A percentile compares a stretch with the other conserved stretches of the same genome.
These are phyloP conservation scores for Choloepus hoffmanni DNA, from an alignment of 2,113 vertebrate genomes.

Conservation along the genomic window DNA sequence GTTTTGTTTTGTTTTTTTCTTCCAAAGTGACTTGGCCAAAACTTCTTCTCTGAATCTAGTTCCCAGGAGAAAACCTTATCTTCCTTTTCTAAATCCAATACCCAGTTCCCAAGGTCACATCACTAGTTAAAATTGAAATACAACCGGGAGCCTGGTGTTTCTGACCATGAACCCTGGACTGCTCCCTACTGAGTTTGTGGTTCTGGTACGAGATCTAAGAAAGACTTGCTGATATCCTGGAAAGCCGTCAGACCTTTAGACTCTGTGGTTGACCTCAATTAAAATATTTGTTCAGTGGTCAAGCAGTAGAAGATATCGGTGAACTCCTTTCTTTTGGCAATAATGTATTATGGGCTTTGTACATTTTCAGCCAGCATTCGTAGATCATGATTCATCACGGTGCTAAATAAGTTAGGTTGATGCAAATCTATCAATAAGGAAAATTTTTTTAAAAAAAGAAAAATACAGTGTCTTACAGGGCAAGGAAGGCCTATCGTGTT, in stretches of 20 bases:
- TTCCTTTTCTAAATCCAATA: background rate
- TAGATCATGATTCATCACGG: background rate
- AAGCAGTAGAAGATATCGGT: background rate
- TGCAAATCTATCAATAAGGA: background rate
- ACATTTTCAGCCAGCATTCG: fast-evolving
- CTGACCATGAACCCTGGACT: background rate
- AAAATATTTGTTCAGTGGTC: background rate
- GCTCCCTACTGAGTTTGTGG: no score
- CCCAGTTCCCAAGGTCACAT: background rate
- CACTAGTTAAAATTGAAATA: background rate
- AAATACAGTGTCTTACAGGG: no score
- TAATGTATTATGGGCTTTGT: background rate
- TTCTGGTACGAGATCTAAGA: background rate
- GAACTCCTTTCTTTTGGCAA: background rate
- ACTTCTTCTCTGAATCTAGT: background rate
- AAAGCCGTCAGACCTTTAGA: background rate
- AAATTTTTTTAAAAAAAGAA: background rate
- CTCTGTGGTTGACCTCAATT: background rate
- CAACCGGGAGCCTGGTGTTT: background rate
- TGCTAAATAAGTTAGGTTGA: no score
- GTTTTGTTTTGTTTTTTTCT: background rate
- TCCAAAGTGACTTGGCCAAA: background rate
- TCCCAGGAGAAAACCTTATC: background rate
- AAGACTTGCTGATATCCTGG: background rate
- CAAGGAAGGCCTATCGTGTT: no score